These are phyloP conservation scores for Podarcis muralis DNA, from an alignment of 2,113 vertebrate species.

Conservation along the genomic window DNA sequence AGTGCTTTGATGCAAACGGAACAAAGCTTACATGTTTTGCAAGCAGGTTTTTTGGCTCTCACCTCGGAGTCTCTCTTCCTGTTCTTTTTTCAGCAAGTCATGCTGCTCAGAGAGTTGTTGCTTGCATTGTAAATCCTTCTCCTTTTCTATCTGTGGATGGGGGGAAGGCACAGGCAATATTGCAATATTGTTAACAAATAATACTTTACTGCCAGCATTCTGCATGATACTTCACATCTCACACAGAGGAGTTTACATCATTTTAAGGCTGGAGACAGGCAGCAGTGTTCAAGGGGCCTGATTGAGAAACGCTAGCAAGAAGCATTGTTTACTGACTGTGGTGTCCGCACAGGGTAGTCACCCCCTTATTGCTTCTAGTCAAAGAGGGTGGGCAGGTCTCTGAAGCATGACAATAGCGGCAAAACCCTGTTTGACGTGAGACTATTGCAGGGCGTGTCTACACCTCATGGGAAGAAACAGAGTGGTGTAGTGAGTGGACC, in stretches of 20 bases:
- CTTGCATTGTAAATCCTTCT: slow-evolving; percentile 73
- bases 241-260: background rate
- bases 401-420: background rate
- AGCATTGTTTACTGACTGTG: background rate
- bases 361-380: background rate
- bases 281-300: background rate
- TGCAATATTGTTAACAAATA: background rate
- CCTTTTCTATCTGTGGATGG: slow-evolving; percentile 77
- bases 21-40: background rate
- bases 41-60: background rate
- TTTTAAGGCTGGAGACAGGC: background rate
- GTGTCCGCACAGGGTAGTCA: background rate
- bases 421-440: background rate
- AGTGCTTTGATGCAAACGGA: background rate
- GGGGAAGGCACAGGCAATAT: background rate
- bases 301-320: background rate
- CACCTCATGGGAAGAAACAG: background rate
- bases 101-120: slow-evolving; percentile 74
- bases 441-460: background rate
- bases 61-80: slow-evolving; percentile 77
- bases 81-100: slow-evolving; percentile 66
- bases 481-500: too few species aligned
- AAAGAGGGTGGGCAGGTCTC: background rate
- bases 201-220: background rate
- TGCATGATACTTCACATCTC: too few species aligned